Conservation (phyloP, 2,113 vertebrate genomes). For the Setophaga coronata region DNA sequence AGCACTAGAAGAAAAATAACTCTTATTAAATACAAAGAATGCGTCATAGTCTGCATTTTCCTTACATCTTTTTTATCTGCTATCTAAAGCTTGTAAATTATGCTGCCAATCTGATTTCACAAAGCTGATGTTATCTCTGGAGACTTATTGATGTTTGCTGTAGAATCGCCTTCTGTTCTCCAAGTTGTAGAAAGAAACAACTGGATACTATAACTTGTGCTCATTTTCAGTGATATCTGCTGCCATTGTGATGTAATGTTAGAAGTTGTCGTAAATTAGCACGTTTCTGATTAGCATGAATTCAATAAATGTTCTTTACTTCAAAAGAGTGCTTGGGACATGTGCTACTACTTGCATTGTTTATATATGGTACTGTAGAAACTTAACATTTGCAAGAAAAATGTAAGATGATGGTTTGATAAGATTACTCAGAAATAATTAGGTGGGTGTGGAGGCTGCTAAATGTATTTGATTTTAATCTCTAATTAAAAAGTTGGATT, state of each 20-base stretch:
- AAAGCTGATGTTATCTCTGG: slow-evolving; percentile 18
- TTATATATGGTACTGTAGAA: slow-evolving; percentile 57
- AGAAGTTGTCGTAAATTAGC: slow-evolving; percentile 38
- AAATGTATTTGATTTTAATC: slow-evolving; percentile 72
- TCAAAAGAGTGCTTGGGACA: slow-evolving; percentile 54
- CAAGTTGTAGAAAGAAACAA: background rate
- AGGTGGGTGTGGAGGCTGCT: slow-evolving; percentile 58
- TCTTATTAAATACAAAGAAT: slow-evolving; percentile 7
- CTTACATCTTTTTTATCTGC: slow-evolving; percentile 38
- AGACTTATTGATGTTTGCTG: slow-evolving; percentile 22
- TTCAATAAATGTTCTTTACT: slow-evolving; percentile 51
- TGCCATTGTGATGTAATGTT: slow-evolving; percentile 19
- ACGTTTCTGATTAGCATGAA: slow-evolving; percentile 23
- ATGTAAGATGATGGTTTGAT: slow-evolving; percentile 57
- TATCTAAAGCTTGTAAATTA: slow-evolving; percentile 38
- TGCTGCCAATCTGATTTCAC: slow-evolving; percentile 40
- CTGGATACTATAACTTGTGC: background rate
- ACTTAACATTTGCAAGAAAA: slow-evolving; percentile 63
- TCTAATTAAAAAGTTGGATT: slow-evolving; percentile 68
- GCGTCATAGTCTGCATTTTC: slow-evolving; percentile 18
- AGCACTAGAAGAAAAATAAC: slow-evolving; percentile 20
- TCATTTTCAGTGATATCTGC: background rate
- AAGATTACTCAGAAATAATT: slow-evolving; percentile 70
- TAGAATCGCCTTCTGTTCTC: background rate
- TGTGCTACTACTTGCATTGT: slow-evolving; percentile 55